phyloP scores from a whole-genome alignment of 2,888 invertebrate genomes.

The Hirtodrosophila confusa region DNA sequence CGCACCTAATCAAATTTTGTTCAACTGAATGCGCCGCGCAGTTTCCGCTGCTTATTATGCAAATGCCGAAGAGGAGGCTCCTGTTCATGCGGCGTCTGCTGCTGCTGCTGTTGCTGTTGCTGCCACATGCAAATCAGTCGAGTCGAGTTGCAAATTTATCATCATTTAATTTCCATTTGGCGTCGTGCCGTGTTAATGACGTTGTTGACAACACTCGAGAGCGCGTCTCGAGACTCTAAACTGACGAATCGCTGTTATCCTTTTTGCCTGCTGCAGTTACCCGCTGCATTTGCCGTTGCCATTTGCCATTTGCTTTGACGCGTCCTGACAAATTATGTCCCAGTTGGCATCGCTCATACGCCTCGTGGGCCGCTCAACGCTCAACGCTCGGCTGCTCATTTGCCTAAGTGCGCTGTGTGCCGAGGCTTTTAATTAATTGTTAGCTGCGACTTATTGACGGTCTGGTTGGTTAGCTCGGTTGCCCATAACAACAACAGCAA shows the following conservation, averaged over 20 bases:
- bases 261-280: slow-evolving; percentile 36
- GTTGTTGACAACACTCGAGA: slow-evolving; percentile 75
- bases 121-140: slow-evolving; percentile 52
- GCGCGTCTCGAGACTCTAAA: slow-evolving; percentile 52
- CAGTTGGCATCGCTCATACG: slow-evolving; percentile 70
- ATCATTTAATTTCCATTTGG: slow-evolving; percentile 79
- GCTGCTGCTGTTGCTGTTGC: slow-evolving; percentile 4
- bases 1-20: slow-evolving; percentile 76
- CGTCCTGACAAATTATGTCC: slow-evolving; percentile 74
- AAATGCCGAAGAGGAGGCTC: slow-evolving; percentile 53
- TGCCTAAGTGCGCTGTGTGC: slow-evolving; percentile 73
- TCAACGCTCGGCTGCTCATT: slow-evolving; percentile 65
- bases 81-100: slow-evolving; percentile 18
- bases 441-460: slow-evolving; percentile 76
- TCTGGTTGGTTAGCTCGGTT: slow-evolving; percentile 69
- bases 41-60: slow-evolving; percentile 69
- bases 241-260: slow-evolving; percentile 65
- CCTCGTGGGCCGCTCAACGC: slow-evolving; percentile 65
- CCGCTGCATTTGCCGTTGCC: slow-evolving; percentile 42
- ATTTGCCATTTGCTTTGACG: slow-evolving; percentile 68
- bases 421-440: slow-evolving; percentile 75
- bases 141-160: slow-evolving; percentile 74
- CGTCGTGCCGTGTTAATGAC: slow-evolving; percentile 77
- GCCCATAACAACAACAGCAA: slow-evolving; percentile 52
- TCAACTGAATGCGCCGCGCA: slow-evolving; percentile 68